A percentile compares a stretch with the other conserved stretches of the same genome.
Conservation (phyloP, 2,888 invertebrate genomes). For the Rhagonycha lutea region DNA sequence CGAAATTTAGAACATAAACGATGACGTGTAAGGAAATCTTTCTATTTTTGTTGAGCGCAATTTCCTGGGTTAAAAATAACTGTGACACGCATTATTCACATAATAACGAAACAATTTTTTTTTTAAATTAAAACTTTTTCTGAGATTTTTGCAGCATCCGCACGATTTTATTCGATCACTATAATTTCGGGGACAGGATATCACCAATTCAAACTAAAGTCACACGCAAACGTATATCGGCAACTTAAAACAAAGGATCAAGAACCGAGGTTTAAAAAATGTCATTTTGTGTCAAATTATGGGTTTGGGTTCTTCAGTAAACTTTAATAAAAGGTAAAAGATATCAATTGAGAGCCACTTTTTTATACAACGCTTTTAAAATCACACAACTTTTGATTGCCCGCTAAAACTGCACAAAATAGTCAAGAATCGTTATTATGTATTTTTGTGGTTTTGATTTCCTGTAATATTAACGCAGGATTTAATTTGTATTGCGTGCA, state of each 20-base stretch:
- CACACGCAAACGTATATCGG: constrained; percentile 35
- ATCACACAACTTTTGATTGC: constrained; percentile 25
- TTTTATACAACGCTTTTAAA: constrained; percentile 21
- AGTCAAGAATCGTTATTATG: constrained; percentile 17
- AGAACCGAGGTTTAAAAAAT: constrained; percentile 21
- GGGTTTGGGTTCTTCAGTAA: constrained; percentile 20
- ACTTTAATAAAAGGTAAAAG: constrained; percentile 27
- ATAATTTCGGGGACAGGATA: constrained; percentile 35
- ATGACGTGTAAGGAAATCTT: background rate
- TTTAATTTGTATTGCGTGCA: background rate
- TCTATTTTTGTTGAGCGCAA: background rate
- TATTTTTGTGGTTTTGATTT: constrained; percentile 25
- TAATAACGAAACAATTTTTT: background rate
- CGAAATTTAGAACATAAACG: background rate
- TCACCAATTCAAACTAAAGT: constrained; percentile 32
- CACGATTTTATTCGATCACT: constrained; percentile 15
- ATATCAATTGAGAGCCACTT: constrained; percentile 22
- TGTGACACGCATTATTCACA: background rate
- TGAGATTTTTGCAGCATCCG: constrained; percentile 12
- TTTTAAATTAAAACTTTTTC: background rate
- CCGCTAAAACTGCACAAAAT: constrained; percentile 21
- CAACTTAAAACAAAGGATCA: constrained; percentile 36
- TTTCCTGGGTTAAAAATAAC: background rate
- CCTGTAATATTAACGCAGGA: background rate
- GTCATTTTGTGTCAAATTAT: constrained; percentile 29